Conservation (phyloP, 1,140 invertebrate species). For the Lutraria rhynchaena region DNA sequence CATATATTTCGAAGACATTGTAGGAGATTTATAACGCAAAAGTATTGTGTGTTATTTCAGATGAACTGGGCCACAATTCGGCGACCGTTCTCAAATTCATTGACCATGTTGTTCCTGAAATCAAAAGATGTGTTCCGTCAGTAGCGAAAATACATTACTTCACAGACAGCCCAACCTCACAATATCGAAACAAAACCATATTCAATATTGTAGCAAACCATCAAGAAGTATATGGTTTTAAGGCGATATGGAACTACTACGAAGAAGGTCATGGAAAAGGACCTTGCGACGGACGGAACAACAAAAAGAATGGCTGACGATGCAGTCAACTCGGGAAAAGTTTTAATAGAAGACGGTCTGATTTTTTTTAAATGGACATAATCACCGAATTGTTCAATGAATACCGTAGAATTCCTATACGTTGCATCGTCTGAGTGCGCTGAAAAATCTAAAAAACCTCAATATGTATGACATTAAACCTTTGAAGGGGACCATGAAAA, state of each 20-base stretch:
- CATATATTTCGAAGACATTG: background rate
- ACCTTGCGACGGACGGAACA: constrained; percentile 53
- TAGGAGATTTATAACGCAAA: constrained; percentile 23
- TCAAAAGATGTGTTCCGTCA: background rate
- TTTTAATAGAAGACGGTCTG: constrained; percentile 50
- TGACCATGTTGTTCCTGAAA: background rate
- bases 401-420: constrained; percentile 36
- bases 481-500: constrained; percentile 50
- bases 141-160: constrained; percentile 51
- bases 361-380: constrained; percentile 62
- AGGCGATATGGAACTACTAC: constrained; percentile 35
- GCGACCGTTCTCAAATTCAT: background rate
- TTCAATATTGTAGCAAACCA: constrained; percentile 15
- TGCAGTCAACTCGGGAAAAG: constrained; percentile 56
- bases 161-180: constrained; percentile 52
- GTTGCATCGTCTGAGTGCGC: constrained; percentile 19
- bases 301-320: constrained; percentile 45
- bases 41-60: constrained; percentile 27
- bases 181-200: constrained; percentile 40
- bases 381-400: constrained; percentile 31
- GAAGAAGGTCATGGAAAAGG: constrained; percentile 54
- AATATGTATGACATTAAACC: background rate
- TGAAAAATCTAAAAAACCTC: constrained; percentile 11
- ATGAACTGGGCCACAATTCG: constrained; percentile 22
- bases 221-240: background rate